phyloP scores from a whole-genome alignment of 2,888 invertebrate species.

The Bugula neritina region DNA sequence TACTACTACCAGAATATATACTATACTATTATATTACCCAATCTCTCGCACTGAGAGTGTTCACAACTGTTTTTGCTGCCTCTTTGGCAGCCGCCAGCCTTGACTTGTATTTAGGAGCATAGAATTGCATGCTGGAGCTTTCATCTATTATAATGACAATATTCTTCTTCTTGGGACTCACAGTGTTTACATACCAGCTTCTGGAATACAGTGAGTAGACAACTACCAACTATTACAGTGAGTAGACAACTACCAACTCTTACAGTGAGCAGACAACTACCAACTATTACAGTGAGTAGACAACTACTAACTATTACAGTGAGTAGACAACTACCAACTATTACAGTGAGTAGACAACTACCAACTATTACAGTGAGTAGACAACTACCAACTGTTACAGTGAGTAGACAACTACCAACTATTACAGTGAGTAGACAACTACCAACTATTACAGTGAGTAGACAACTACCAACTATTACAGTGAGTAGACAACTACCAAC shows the following conservation, averaged over 20 bases:
- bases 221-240: neutral
- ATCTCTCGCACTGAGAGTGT: conserved; percentile 7
- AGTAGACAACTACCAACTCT: neutral
- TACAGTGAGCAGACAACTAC: neutral
- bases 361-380: neutral
- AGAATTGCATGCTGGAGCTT: neutral
- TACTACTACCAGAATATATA: no score
- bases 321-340: neutral
- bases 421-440: neutral
- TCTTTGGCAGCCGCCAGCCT: neutral
- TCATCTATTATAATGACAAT: conserved; percentile 5
- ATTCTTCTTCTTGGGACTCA: conserved; percentile 14
- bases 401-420: neutral
- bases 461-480: neutral
- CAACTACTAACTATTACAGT: neutral
- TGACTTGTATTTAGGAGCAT: neutral
- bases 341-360: neutral
- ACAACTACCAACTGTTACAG: neutral
- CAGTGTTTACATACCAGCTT: conserved; percentile 15
- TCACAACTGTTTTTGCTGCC: conserved; percentile 9
- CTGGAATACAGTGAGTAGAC: neutral
- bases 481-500: neutral
- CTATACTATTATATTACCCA: conserved; percentile 1
- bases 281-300: neutral
- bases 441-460: neutral